Evolutionary conservation across 2,113 vertebrate species (phyloP).

Genomic region (Colius striatus): DNA sequence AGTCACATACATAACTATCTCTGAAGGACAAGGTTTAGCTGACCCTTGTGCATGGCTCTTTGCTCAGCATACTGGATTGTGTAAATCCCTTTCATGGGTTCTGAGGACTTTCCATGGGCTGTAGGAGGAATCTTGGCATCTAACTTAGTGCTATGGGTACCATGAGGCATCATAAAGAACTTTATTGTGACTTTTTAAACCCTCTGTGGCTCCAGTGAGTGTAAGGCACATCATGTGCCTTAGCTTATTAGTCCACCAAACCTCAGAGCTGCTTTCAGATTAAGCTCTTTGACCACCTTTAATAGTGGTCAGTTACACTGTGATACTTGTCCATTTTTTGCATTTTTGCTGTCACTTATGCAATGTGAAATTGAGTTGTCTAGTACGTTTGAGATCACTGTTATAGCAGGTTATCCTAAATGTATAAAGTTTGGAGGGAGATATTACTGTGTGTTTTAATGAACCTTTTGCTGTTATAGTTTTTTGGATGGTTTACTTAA

Average conservation of each 20-base stretch:
- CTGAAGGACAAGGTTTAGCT: neutral
- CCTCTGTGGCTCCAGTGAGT: neutral
- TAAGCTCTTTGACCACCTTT: neutral
- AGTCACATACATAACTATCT: fast-evolving
- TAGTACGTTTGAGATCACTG: neutral
- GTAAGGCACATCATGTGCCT: neutral
- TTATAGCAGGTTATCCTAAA: neutral
- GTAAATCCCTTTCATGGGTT: neutral
- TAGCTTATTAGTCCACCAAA: neutral
- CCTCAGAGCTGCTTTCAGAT: neutral
- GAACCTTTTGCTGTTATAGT: neutral
- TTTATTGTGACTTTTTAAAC: conserved; percentile 1
- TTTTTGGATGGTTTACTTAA: neutral
- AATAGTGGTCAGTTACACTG: neutral
- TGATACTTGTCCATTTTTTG: neutral
- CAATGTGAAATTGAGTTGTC: neutral
- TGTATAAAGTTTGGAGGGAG: neutral
- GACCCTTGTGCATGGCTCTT: neutral
- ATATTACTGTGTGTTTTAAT: neutral
- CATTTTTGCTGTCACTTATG: neutral
- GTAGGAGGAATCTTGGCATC: neutral
- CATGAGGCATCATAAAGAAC: neutral
- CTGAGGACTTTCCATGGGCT: neutral
- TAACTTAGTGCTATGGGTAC: neutral
- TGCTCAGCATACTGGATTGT: neutral